phyloP scores from a whole-genome alignment of 2,888 invertebrate species.

The Globia sparganii region DNA sequence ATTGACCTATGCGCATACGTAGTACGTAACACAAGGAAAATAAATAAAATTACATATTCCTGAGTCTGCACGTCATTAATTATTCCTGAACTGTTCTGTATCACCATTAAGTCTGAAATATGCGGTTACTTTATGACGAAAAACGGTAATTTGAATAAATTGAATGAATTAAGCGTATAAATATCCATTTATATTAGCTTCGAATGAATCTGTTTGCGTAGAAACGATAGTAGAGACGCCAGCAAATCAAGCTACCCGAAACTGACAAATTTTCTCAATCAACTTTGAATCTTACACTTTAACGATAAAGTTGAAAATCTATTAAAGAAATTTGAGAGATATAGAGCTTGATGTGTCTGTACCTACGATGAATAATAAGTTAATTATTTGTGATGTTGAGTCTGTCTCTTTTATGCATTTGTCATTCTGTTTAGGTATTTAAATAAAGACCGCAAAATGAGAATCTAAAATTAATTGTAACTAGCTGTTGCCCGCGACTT shows the following conservation, averaged over 20 bases:
- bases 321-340: too few relatives aligned
- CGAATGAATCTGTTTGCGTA: slow-evolving; percentile 58
- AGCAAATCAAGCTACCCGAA: too few relatives aligned
- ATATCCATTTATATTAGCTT: slow-evolving; percentile 49
- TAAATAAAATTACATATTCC: slow-evolving; percentile 10
- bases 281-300: too few relatives aligned
- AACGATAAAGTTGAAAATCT: too few relatives aligned
- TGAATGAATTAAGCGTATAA: slow-evolving; percentile 39
- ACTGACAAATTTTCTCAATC: too few relatives aligned
- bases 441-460: neutral
- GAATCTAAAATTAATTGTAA: neutral
- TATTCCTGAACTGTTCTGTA: slow-evolving; percentile 5
- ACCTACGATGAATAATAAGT: slow-evolving; percentile 38
- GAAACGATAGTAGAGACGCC: slow-evolving; percentile 38
- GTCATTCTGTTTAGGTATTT: neutral
- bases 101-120: slow-evolving; percentile 20
- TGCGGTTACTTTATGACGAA: slow-evolving; percentile 40
- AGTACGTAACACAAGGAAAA: slow-evolving; percentile 8
- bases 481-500: neutral
- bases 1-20: neutral
- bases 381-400: slow-evolving; percentile 4
- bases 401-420: neutral
- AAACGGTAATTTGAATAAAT: slow-evolving; percentile 28
- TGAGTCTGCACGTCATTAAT: slow-evolving; percentile 20
- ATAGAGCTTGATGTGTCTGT: too few relatives aligned